These are phyloP conservation scores for Pharmacophagus antenor DNA, from an alignment of 2,888 invertebrate genomes.

Conservation along the genomic window DNA sequence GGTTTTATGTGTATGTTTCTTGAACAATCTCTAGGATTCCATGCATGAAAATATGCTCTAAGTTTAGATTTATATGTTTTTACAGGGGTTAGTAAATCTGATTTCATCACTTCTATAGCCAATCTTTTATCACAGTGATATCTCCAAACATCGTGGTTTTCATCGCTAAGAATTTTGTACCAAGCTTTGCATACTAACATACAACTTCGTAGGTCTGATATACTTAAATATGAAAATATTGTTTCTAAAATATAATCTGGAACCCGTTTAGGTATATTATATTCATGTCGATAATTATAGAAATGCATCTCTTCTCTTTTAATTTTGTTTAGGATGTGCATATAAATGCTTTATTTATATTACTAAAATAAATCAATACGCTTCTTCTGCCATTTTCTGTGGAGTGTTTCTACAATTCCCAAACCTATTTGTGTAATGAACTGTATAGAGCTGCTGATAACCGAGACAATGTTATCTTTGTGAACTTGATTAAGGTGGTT, in stretches of 20 bases:
- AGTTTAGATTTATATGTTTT: constrained; percentile 96
- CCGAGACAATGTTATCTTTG: too few species aligned
- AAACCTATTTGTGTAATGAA: too few species aligned
- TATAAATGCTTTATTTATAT: constrained; percentile 1
- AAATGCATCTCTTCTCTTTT: constrained; percentile 44
- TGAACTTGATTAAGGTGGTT: too few species aligned
- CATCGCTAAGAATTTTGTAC: constrained; percentile 93
- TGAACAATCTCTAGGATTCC: constrained; percentile 98
- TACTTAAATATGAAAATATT: constrained; percentile 94
- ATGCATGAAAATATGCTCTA: constrained; percentile 95
- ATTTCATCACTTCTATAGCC: constrained; percentile 91
- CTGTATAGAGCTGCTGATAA: too few species aligned
- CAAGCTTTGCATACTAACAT: constrained; percentile 96
- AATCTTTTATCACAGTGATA: constrained; percentile 92
- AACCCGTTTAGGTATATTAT: constrained; percentile 82
- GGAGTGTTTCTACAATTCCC: not conserved
- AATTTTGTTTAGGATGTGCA: constrained; percentile 27
- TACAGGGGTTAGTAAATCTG: constrained; percentile 93
- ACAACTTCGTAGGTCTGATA: constrained; percentile 93
- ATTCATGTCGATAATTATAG: constrained; percentile 61
- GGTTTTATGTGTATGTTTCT: constrained; percentile 97
- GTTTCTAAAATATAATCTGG: constrained; percentile 92
- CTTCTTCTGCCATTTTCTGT: not conserved
- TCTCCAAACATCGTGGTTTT: constrained; percentile 98
- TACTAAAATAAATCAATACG: not conserved